Conservation (phyloP, 2,797 vertebrate species). For the Eptatretus atami region DNA sequence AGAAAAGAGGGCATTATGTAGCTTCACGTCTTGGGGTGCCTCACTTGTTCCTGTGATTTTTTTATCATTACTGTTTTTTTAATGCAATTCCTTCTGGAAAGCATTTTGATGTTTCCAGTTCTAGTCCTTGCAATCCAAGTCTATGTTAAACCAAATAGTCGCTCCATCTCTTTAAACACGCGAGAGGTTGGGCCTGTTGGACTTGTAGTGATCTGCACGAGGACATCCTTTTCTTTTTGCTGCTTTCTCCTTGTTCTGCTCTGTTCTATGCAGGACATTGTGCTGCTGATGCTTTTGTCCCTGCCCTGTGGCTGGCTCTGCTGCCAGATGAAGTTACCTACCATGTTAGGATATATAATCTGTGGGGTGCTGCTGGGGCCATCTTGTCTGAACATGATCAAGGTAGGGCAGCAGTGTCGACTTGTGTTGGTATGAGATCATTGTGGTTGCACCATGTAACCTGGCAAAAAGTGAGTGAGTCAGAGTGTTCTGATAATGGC, state of each 20-base stretch:
- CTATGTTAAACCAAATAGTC: not conserved
- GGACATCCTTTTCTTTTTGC: not conserved
- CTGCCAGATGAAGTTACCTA: conserved; percentile 39
- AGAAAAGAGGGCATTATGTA: too few species aligned
- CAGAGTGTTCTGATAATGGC: too few species aligned
- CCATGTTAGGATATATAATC: conserved; percentile 85
- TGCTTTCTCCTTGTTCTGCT: conserved; percentile 6
- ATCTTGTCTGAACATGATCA: conserved; percentile 71
- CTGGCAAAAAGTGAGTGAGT: too few species aligned
- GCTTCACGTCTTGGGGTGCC: too few species aligned
- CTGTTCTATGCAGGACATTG: conserved; percentile 33
- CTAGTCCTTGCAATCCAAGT: not conserved
- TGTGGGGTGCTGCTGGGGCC: conserved; percentile 87
- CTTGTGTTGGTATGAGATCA: too few species aligned
- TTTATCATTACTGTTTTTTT: too few species aligned
- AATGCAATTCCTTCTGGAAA: too few species aligned
- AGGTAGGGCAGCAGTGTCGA: conserved; percentile 19
- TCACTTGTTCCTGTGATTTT: too few species aligned
- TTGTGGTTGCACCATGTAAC: too few species aligned
- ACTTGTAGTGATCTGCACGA: not conserved
- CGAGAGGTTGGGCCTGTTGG: not conserved
- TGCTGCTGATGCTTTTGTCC: conserved; percentile 62
- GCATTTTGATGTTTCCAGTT: not conserved
- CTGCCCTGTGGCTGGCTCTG: conserved; percentile 84
- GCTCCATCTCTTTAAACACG: not conserved